Evolutionary conservation across 2,888 invertebrate genomes (phyloP), one percentile per base, ranked within the genome.

Genomic region (Meiosimyza platycephala): DNA sequence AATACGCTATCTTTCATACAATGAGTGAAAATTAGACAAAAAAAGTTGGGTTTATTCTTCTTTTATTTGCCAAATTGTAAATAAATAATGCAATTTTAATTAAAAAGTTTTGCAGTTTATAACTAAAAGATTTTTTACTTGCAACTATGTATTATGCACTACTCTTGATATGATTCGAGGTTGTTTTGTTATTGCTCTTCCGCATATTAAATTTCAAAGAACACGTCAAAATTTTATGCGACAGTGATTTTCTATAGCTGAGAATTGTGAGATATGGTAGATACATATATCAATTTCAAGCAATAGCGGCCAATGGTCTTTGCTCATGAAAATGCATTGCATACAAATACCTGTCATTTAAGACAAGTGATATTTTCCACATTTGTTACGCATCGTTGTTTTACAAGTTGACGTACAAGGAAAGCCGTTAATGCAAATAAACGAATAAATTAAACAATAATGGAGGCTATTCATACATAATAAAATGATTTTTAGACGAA

Each of bases 131-230:
- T 18, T 18, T 55, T 55, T 11, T 18, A 55, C 55, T 55, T 55
- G 55, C 55, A 18, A 11, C 22, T 2, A 22, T 22, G 7, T 11
- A 16, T n/a, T 3, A 11, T 55, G n/a, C 28, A 28, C 28, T 55
- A 22, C 18, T 55, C 18, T 55, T 4, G 28, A 55, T 9, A 11
- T 9, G 18, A 55, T 18, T 55, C 55, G 55, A 16, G 22, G 11
- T 55, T 55, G 22, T n/a, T 55, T 55, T 6, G 11, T 18, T 22
- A 6, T 6, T 28, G 60, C 15, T 28, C 60, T 60, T 60, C 60
- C 60, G 60, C 60, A 60, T 60, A 60, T 60, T 60, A n/a, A 60
- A 40, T 60, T 60, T 60, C 60, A 60, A 60, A 60, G 60, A 22
- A 28, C 28, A 60, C n/a, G 33, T 60, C 33, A 15, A 60, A 60